A percentile compares a stretch with the other conserved stretches of the same genome.
phyloP scores from a whole-genome alignment of 2,888 invertebrate genomes.

The Leptinotarsa haldemani region DNA sequence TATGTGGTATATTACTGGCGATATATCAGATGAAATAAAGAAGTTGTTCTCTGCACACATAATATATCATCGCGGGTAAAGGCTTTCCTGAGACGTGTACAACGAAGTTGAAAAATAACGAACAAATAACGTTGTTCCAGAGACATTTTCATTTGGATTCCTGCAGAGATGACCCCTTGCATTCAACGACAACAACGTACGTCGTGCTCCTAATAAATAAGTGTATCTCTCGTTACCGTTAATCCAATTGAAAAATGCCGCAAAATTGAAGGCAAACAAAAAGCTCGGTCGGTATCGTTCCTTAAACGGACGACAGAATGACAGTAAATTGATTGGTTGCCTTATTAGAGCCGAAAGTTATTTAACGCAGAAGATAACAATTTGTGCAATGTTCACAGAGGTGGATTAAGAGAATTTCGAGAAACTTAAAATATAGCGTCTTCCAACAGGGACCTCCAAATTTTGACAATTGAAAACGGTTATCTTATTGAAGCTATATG shows the following conservation, averaged over 20 bases:
- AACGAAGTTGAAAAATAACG: neutral
- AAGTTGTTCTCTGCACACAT: slow-evolving; percentile 1
- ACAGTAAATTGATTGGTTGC: slow-evolving; percentile 52
- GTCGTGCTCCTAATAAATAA: slow-evolving; percentile 19
- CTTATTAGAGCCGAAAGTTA: slow-evolving; percentile 52
- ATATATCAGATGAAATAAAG: neutral
- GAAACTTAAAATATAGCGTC: no score
- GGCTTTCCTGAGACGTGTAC: neutral
- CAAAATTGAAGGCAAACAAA: slow-evolving; percentile 29
- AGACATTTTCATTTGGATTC: slow-evolving; percentile 7
- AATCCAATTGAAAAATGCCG: slow-evolving; percentile 25
- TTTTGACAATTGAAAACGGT: no score
- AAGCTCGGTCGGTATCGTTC: slow-evolving; percentile 34
- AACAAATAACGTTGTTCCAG: slow-evolving; percentile 10
- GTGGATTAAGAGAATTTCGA: neutral
- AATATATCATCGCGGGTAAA: neutral
- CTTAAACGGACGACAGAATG: slow-evolving; percentile 48
- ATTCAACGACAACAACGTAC: neutral
- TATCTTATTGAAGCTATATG: no score
- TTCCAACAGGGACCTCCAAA: no score
- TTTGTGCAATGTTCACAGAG: slow-evolving; percentile 44
- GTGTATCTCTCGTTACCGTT: slow-evolving; percentile 7
- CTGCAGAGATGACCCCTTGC: slow-evolving; percentile 17
- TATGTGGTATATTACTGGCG: neutral
- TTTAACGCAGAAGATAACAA: slow-evolving; percentile 51